Evolutionary conservation across 2,797 vertebrate species (phyloP).

Genomic region (Sciurus vulgaris): DNA sequence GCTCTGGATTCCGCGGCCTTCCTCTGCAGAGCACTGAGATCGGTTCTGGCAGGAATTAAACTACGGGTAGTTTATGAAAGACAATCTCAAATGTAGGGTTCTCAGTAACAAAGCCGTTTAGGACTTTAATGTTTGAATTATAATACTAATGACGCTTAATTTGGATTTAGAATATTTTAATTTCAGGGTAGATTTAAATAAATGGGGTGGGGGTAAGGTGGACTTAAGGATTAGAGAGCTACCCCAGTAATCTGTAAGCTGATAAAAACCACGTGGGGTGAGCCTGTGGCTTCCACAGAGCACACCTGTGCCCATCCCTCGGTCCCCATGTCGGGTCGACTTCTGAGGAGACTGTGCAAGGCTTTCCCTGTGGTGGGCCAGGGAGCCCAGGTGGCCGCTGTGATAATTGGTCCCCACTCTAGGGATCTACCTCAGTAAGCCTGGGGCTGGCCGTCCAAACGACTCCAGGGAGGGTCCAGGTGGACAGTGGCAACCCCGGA

Average conservation of each 20-base stretch:
- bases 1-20: neutral
- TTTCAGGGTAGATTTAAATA: neutral
- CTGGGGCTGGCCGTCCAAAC: neutral
- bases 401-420: neutral
- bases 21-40: neutral
- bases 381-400: too few relatives aligned
- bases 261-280: neutral
- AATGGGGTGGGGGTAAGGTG: neutral
- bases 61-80: neutral
- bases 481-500: neutral
- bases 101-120: neutral
- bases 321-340: rapidly evolving
- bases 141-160: neutral
- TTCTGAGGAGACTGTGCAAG: neutral
- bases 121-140: neutral
- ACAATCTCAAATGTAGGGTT: neutral
- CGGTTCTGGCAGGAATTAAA: neutral
- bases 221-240: neutral
- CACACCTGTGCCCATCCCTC: rapidly evolving
- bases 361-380: neutral
- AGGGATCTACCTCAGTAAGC: neutral
- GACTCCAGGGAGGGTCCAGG: neutral
- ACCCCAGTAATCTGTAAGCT: neutral
- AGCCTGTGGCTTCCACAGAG: neutral
- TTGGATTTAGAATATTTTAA: neutral